These are phyloP conservation scores for Oreohelix idahoensis DNA, from an alignment of 1,140 invertebrate genomes.

Conservation along the genomic window DNA sequence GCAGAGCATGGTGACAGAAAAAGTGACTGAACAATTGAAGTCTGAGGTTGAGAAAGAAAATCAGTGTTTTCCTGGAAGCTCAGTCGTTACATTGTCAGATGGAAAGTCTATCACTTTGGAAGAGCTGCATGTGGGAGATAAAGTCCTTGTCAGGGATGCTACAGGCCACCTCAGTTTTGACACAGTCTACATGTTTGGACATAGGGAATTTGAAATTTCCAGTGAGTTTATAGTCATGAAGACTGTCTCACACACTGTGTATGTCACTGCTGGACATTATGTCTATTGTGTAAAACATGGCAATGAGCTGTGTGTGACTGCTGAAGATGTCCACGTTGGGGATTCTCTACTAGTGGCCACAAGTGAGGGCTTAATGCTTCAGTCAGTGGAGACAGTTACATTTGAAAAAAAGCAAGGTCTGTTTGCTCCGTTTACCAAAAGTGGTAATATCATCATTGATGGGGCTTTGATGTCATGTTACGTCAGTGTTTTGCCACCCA, in stretches of 20 bases:
- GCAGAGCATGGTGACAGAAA: conserved; percentile 14
- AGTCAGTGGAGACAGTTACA: neutral
- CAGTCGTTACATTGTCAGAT: neutral
- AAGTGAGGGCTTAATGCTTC: neutral
- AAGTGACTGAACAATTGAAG: conserved; percentile 24
- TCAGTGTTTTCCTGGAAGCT: conserved; percentile 30
- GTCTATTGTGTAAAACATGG: conserved; percentile 31
- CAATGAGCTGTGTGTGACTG: conserved; percentile 20
- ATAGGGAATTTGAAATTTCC: neutral
- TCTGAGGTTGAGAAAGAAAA: conserved; percentile 18
- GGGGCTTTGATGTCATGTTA: conserved; percentile 9
- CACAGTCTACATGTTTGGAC: conserved; percentile 42
- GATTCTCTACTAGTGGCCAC: conserved; percentile 16
- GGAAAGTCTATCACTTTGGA: conserved; percentile 4
- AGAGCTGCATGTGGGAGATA: conserved; percentile 17
- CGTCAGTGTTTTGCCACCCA: neutral
- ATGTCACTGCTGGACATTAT: conserved; percentile 16
- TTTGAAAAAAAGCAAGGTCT: conserved; percentile 16
- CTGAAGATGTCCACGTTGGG: conserved; percentile 6
- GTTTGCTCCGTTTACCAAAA: conserved; percentile 22
- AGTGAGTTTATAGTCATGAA: conserved; percentile 14
- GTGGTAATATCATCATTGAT: conserved; percentile 12
- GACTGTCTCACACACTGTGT: neutral
- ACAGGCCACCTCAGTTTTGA: conserved; percentile 13
- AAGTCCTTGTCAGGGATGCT: conserved; percentile 1